These are phyloP conservation scores for Choreutis nemorana DNA, from an alignment of 2,888 invertebrate species.

Conservation along the genomic window DNA sequence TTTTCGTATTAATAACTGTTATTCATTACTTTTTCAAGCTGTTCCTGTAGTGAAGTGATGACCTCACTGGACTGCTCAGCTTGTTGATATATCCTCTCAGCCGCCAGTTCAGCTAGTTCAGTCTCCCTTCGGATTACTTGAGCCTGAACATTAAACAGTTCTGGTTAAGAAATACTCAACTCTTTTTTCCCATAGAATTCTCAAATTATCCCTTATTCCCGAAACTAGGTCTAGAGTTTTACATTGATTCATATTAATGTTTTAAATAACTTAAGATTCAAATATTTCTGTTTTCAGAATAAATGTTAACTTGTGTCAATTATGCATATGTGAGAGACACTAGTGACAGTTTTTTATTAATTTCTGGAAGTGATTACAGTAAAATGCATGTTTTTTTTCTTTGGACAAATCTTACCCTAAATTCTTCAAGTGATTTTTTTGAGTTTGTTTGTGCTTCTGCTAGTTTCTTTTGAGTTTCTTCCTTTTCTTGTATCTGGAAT, in stretches of 20 bases:
- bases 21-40: slow-evolving; percentile 46
- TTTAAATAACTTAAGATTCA: too few species aligned
- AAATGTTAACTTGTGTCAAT: too few species aligned
- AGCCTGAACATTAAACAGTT: slow-evolving; percentile 17
- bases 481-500: slow-evolving; percentile 40
- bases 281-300: too few species aligned
- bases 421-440: slow-evolving; percentile 29
- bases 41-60: slow-evolving; percentile 55
- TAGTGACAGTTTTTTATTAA: too few species aligned
- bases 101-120: slow-evolving; percentile 40
- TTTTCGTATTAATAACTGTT: not conserved
- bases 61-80: slow-evolving; percentile 43
- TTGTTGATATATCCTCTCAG: slow-evolving; percentile 42
- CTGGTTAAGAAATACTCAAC: slow-evolving; percentile 4
- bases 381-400: too few species aligned
- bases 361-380: too few species aligned
- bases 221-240: too few species aligned
- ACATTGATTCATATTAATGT: too few species aligned
- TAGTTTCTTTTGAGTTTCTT: slow-evolving; percentile 35
- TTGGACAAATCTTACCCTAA: slow-evolving; percentile 29
- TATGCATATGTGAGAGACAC: too few species aligned
- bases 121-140: slow-evolving; percentile 37
- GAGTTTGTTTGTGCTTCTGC: slow-evolving; percentile 35
- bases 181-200: slow-evolving; percentile 3
- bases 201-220: too few species aligned